A percentile compares a stretch with the other conserved stretches of the same genome.
These are phyloP conservation scores for Epizoanthus scotinus DNA, from an alignment of 92 coral and sea anemone species.

Conservation along the genomic window DNA sequence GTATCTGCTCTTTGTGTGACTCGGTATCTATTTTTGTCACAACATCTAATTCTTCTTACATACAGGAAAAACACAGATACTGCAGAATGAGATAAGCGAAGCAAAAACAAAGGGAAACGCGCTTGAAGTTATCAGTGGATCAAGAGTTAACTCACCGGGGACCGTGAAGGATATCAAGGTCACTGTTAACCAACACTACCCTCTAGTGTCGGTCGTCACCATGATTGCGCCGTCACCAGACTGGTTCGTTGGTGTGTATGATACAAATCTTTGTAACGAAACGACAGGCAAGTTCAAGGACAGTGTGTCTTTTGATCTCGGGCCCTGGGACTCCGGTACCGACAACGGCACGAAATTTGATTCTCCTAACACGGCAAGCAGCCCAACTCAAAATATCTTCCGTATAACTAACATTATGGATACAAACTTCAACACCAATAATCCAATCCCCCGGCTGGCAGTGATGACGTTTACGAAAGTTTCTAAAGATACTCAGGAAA, in stretches of 20 bases:
- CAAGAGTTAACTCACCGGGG: background rate
- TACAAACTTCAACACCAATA: slow-evolving; percentile 32
- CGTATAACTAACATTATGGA: slow-evolving; percentile 24
- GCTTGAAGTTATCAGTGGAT: background rate
- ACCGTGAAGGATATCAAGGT: background rate
- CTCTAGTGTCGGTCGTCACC: slow-evolving; percentile 42
- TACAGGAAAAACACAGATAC: background rate
- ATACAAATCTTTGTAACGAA: slow-evolving; percentile 18
- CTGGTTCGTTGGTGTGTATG: slow-evolving; percentile 41
- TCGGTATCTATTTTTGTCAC: too few relatives aligned
- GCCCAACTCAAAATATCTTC: slow-evolving; percentile 20
- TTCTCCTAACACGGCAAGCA: background rate
- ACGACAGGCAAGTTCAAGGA: slow-evolving; percentile 24
- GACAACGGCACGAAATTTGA: slow-evolving; percentile 25
- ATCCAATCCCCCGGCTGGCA: slow-evolving; percentile 24
- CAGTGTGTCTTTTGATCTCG: background rate
- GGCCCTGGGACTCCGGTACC: slow-evolving; percentile 31
- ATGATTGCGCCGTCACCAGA: slow-evolving; percentile 52
- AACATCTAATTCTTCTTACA: background rate
- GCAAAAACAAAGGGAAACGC: background rate
- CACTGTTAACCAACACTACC: slow-evolving; percentile 26
- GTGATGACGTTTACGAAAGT: slow-evolving; percentile 34
- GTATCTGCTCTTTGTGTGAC: too few relatives aligned
- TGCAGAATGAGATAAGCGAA: background rate
- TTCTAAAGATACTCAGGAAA: background rate